Evolutionary conservation across 2,797 vertebrate species (phyloP), one percentile per base, ranked within the genome.

Genomic region (Rhinoraja longicauda): DNA sequence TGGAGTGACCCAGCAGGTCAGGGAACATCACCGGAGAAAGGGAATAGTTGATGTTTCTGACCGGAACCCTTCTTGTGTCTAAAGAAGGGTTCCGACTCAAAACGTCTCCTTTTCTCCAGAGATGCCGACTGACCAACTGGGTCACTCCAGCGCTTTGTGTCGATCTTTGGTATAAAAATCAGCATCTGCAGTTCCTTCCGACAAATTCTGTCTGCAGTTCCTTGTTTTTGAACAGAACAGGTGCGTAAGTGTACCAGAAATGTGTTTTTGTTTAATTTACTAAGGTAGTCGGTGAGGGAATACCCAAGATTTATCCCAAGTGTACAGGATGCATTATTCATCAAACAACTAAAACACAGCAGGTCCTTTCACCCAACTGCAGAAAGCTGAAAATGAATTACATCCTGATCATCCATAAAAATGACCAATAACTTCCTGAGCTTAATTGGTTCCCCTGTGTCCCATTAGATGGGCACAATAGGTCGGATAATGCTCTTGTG

Each of bases 381-480:
- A 36, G 62, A 88, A 67, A 8, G 39, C 19, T 67, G 8, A 88
- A 53, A 88, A n/a, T 88, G 88, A 88, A 67, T 88, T 88, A 62
- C 12, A 36, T 62, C 62, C 82, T 64, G 82, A 86, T 86, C 57
- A 86, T 62, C 82, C 82, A 86, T 62, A 88, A 67, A 32, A 88
- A 67, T 88, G 88, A 67, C 17, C 84, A 88, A 36, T 88, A 88
- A 88, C 62, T 88, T 88, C 84, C 84, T 88, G 59, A 67, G 84
- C 64, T 88, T 88, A 88, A 67, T 88, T 67, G 84, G n/a, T 67
- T 88, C 84, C n/a, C 62, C 5, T 36, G 59, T 17, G 84, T 64
- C n/a, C 84, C 88, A 88, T 88, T 88, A 88, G 84, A 15, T 36
- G 62, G 62, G n/a, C 36, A 21, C 84, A 88, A 36, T 36, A 32